Evolutionary conservation across 2,888 invertebrate species (phyloP), one percentile per base, ranked within the genome.

Genomic region (Cartodere bifasciata): DNA sequence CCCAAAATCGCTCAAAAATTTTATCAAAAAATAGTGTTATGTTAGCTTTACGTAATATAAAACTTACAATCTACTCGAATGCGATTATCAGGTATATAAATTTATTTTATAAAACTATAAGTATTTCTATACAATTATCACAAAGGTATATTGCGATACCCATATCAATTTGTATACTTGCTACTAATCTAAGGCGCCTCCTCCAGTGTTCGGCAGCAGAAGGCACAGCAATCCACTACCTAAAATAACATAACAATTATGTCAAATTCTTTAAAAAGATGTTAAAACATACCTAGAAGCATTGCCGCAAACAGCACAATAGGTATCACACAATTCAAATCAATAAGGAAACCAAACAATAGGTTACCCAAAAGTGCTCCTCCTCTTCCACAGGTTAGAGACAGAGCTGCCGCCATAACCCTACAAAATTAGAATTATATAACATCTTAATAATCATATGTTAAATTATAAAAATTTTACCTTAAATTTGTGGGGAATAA

Each of bases 401-500:
- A 81, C 23, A 83, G 60, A 23, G 82, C 82, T 15, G 82, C 82
- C 17, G 82, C 83, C 81, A 83, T 82, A 51, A 83, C 82, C 65
- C 83, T 82, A 56, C 30, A 56, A 55, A 37, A 31, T n/a, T n/a
- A n/a, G n/a, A n/a, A n/a, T n/a, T n/a, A n/a, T n/a, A n/a, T n/a
- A n/a, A n/a, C n/a, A n/a, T n/a, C n/a, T n/a, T n/a, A n/a, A n/a
- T n/a, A n/a, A n/a, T n/a, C n/a, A n/a, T n/a, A n/a, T n/a, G n/a
- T n/a, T 14, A 20, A 20, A 7, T n/a, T 7, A 20, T 13, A 13
- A 13, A 5, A 14, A 6, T 12, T 53, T 55, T 60, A 80, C 82
- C 82, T 76, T 55, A 83, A 70, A 63, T 83, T 82, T 36, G 83
- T 83, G 46, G 83, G 83, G 63, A 83, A 83, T 48, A 83, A 62